Conservation (phyloP, 2,797 vertebrate species). For the Hypotaenidia okinawae region DNA sequence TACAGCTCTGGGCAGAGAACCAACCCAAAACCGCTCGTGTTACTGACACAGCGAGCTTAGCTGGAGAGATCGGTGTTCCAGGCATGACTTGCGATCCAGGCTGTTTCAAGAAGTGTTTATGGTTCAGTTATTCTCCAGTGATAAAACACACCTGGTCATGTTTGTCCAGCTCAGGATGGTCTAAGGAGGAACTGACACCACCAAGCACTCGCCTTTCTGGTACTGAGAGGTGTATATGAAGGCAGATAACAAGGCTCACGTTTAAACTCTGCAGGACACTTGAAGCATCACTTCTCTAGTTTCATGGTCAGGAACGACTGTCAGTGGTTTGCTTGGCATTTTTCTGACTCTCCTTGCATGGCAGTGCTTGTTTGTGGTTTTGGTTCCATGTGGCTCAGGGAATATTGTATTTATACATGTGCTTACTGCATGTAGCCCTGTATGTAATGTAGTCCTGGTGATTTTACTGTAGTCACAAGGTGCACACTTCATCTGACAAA, state of each 20-base stretch:
- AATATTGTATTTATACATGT: background rate
- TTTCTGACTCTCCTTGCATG: background rate
- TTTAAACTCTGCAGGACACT: background rate
- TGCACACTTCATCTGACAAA: background rate
- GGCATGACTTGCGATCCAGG: fast-evolving
- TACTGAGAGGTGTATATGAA: too few relatives aligned
- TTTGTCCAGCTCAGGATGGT: background rate
- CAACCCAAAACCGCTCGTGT: background rate
- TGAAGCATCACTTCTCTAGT: background rate
- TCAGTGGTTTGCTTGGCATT: background rate
- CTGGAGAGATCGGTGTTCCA: background rate
- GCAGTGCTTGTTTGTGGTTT: background rate
- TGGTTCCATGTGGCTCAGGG: background rate
- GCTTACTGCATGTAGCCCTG: background rate
- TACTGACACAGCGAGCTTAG: fast-evolving
- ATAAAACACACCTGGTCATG: background rate
- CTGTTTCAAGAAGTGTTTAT: background rate
- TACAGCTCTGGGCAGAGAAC: background rate
- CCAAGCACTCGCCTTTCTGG: fast-evolving
- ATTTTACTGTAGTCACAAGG: background rate
- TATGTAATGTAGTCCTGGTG: background rate
- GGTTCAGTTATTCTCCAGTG: background rate
- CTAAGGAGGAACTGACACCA: background rate
- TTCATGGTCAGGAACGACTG: background rate
- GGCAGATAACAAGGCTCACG: fast-evolving